These are phyloP conservation scores for Cotesia glomerata DNA, from an alignment of 1,140 invertebrate species.

Conservation along the genomic window DNA sequence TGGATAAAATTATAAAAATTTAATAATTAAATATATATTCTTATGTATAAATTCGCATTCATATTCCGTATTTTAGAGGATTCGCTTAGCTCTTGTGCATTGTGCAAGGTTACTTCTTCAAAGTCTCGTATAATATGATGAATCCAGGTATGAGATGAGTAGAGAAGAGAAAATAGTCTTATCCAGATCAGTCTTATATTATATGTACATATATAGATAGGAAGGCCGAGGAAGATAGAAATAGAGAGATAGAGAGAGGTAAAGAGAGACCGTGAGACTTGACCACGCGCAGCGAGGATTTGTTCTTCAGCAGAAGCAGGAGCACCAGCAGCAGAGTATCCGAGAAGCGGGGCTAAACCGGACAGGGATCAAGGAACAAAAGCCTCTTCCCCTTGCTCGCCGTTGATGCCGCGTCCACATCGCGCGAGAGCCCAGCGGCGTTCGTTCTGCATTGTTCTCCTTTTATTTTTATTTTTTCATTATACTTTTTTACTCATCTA, in stretches of 20 bases:
- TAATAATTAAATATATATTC: too few species aligned
- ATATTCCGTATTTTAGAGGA: too few species aligned
- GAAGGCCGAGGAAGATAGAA: neutral
- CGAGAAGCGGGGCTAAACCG: constrained; percentile 14
- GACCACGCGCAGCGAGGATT: constrained; percentile 10
- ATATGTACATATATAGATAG: constrained; percentile 2
- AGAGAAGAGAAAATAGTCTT: too few species aligned
- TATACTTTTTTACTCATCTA: neutral
- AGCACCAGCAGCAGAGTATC: constrained; percentile 22
- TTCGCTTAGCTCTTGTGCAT: too few species aligned
- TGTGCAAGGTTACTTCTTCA: too few species aligned
- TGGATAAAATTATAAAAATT: too few species aligned
- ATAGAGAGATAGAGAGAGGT: too few species aligned
- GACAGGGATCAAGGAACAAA: constrained; percentile 40
- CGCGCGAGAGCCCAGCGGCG: neutral
- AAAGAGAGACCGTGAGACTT: neutral
- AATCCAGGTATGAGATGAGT: too few species aligned
- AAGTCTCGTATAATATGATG: too few species aligned
- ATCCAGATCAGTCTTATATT: neutral
- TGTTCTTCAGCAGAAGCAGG: constrained; percentile 19
- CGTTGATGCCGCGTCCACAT: constrained; percentile 17
- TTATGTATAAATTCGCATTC: too few species aligned
- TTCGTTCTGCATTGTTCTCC: constrained; percentile 40
- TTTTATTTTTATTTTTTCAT: constrained; percentile 27
- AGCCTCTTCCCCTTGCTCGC: constrained; percentile 35